Conservation (phyloP, 2,113 vertebrate species). For the Sardina pilchardus region DNA sequence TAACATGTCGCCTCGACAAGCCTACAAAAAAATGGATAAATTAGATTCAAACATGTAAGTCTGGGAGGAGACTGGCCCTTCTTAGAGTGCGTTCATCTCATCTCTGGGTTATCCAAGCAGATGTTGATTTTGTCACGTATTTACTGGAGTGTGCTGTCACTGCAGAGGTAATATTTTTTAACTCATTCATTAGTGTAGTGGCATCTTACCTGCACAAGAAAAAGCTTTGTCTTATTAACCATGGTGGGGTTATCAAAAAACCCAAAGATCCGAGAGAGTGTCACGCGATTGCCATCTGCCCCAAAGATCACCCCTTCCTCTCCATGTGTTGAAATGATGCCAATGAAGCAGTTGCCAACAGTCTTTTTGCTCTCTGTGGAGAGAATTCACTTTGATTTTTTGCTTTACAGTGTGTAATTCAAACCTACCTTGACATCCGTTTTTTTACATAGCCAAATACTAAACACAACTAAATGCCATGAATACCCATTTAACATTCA, state of each 20-base stretch:
- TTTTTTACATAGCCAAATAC: neutral
- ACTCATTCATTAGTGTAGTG: neutral
- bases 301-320: constrained; percentile 69
- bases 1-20: constrained; percentile 63
- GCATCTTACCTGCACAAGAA: constrained; percentile 72
- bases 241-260: constrained; percentile 58
- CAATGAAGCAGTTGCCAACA: constrained; percentile 70
- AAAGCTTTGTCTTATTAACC: constrained; percentile 67
- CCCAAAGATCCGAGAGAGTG: constrained; percentile 62
- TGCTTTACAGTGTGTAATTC: neutral
- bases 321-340: constrained; percentile 77
- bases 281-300: constrained; percentile 53
- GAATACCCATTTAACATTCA: neutral
- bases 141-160: neutral
- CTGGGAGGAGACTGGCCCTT: neutral
- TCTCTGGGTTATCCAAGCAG: neutral
- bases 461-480: no score
- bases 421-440: no score
- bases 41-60: neutral
- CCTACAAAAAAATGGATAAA: constrained; percentile 57
- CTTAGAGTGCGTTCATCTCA: neutral
- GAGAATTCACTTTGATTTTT: neutral
- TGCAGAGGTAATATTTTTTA: neutral
- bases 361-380: constrained; percentile 61
- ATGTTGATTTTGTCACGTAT: neutral